phyloP scores from a whole-genome alignment of 2,888 invertebrate species.

The Perithous albicinctus region DNA sequence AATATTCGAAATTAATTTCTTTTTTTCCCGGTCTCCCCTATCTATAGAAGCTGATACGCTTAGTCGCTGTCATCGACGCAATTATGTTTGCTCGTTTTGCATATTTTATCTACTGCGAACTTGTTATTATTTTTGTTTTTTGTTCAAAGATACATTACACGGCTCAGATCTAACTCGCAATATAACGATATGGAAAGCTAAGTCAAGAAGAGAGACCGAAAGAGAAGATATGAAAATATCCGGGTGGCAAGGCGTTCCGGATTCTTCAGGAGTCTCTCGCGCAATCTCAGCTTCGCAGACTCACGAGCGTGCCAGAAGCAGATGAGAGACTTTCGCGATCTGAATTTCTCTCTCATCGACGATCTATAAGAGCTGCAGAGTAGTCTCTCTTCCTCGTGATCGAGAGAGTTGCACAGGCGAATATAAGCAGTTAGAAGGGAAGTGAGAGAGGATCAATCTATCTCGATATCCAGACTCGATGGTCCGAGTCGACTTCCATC shows the following conservation, averaged over 20 bases:
- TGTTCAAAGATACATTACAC: background rate
- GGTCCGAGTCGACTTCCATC: conserved; percentile 49
- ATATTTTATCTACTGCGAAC: conserved; percentile 34
- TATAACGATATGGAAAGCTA: conserved; percentile 4
- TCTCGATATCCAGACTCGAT: conserved; percentile 75
- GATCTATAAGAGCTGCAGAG: conserved; percentile 3
- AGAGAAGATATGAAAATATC: conserved; percentile 22
- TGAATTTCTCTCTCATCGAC: conserved; percentile 41
- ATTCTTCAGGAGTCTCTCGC: conserved; percentile 26
- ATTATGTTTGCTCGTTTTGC: conserved; percentile 57
- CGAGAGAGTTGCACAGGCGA: conserved; percentile 70
- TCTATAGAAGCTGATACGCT: conserved; percentile 26
- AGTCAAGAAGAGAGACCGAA: background rate
- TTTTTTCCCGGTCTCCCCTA: no score
- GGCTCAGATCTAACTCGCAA: background rate
- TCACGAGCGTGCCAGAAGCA: conserved; percentile 20
- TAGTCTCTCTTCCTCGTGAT: conserved; percentile 70
- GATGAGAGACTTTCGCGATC: conserved; percentile 20
- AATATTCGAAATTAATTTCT: no score
- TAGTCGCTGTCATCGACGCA: conserved; percentile 56
- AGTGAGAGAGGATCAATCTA: conserved; percentile 73
- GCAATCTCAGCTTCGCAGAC: conserved; percentile 16
- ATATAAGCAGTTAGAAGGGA: conserved; percentile 18
- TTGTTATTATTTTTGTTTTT: background rate
- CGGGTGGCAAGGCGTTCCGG: conserved; percentile 21